phyloP scores from a whole-genome alignment of 1,140 invertebrate genomes.

The Coptotermes formosanus region DNA sequence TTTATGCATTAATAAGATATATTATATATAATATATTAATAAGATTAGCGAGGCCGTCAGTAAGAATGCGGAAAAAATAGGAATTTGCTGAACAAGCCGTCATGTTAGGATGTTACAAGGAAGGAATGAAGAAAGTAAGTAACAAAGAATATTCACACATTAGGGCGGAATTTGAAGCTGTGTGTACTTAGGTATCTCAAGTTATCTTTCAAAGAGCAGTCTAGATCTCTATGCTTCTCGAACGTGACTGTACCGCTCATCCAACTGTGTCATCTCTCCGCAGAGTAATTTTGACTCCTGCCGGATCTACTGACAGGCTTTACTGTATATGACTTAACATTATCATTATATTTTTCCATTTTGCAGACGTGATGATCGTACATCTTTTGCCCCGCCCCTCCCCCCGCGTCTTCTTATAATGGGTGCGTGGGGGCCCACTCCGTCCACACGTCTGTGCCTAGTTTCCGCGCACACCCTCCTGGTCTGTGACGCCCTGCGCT shows the following conservation, averaged over 20 bases:
- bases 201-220: too few species aligned
- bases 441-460: not conserved
- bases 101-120: too few species aligned
- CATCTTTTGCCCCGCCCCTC: not conserved
- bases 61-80: too few species aligned
- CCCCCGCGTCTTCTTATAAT: not conserved
- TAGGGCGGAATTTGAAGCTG: too few species aligned
- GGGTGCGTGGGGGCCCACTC: not conserved
- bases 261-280: not conserved
- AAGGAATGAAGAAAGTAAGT: too few species aligned
- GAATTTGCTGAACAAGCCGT: too few species aligned
- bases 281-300: not conserved
- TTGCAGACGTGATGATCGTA: not conserved
- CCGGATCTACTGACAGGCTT: slow-evolving; percentile 2
- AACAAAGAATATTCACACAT: too few species aligned
- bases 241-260: not conserved
- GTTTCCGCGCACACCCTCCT: not conserved
- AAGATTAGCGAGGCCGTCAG: too few species aligned
- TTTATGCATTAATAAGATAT: too few species aligned
- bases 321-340: slow-evolving; percentile 14
- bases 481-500: not conserved
- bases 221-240: too few species aligned
- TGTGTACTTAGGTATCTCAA: too few species aligned
- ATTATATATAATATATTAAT: too few species aligned
- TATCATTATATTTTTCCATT: slow-evolving; percentile 10